phyloP scores from a whole-genome alignment of 1,140 invertebrate genomes.

The Orius laevigatus region DNA sequence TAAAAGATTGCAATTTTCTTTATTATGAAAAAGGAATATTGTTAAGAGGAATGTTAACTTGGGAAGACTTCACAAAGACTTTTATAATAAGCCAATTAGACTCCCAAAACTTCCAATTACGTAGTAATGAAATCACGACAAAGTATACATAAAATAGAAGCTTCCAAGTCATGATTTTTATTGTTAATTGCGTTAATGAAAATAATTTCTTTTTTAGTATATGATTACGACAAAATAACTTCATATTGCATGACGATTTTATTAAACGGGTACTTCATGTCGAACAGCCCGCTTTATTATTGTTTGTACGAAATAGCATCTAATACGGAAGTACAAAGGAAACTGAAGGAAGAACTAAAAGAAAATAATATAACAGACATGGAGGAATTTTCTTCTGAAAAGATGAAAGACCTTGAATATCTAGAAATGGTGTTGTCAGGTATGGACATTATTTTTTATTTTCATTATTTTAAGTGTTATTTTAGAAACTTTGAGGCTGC shows the following conservation, averaged over 20 bases:
- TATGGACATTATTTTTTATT: slow-evolving; percentile 1
- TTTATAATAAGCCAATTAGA: background rate
- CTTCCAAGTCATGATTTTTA: background rate
- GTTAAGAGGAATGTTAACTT: too few relatives aligned
- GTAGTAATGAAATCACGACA: too few relatives aligned
- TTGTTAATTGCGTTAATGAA: background rate
- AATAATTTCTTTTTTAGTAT: slow-evolving; percentile 11
- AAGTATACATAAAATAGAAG: background rate
- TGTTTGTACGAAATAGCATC: slow-evolving; percentile 31
- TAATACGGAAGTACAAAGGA: slow-evolving; percentile 38
- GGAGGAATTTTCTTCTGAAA: background rate
- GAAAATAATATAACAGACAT: background rate
- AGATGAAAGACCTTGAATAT: slow-evolving; percentile 5
- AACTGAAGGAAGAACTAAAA: slow-evolving; percentile 37
- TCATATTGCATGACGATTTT: slow-evolving; percentile 11
- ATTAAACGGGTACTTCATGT: slow-evolving; percentile 17
- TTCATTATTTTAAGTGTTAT: slow-evolving; percentile 4
- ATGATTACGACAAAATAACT: slow-evolving; percentile 10
- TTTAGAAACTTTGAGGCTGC: slow-evolving; percentile 38
- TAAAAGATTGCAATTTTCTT: too few relatives aligned
- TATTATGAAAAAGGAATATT: too few relatives aligned
- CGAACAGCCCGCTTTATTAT: slow-evolving; percentile 31
- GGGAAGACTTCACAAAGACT: background rate
- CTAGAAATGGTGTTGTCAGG: slow-evolving; percentile 12
- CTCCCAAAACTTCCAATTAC: too few relatives aligned